Percentiles rank a stretch among this genome's conserved stretches.
phyloP scores from a whole-genome alignment of 2,113 vertebrate species.

The Zosterops japonicus region DNA sequence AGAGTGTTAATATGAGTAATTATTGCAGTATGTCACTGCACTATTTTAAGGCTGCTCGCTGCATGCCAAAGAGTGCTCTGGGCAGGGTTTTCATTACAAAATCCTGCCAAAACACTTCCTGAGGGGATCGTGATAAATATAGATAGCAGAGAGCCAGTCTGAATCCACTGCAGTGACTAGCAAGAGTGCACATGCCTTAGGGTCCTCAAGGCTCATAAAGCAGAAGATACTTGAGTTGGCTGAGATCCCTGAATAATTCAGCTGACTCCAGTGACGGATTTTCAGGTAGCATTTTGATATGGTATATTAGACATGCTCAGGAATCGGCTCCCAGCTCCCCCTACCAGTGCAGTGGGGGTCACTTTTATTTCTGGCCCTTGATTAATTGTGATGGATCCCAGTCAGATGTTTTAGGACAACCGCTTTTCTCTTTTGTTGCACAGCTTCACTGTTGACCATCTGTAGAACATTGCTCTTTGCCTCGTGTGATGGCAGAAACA shows the following conservation, averaged over 20 bases:
- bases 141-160: conserved; percentile 60
- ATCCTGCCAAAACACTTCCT: conserved; percentile 72
- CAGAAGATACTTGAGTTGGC: conserved; percentile 51
- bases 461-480: conserved; percentile 1
- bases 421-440: neutral
- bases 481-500: neutral
- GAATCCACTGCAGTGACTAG: conserved; percentile 14
- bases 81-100: conserved; percentile 70
- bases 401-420: neutral
- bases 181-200: conserved; percentile 21
- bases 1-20: conserved; percentile 70
- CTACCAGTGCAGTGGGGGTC: neutral
- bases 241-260: conserved; percentile 36
- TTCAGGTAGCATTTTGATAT: conserved; percentile 57
- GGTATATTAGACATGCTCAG: neutral
- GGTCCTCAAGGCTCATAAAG: conserved; percentile 57
- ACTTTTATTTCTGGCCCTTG: conserved; percentile 31
- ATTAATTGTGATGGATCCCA: neutral
- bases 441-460: conserved; percentile 1
- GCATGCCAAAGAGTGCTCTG: conserved; percentile 65
- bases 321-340: neutral
- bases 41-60: conserved; percentile 68
- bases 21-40: conserved; percentile 64
- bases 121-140: conserved; percentile 68
- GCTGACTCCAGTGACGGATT: conserved; percentile 36